Base-by-base conservation (phyloP, 1,140 invertebrate genomes). In the Schlechtendalia chinensis region DNA sequence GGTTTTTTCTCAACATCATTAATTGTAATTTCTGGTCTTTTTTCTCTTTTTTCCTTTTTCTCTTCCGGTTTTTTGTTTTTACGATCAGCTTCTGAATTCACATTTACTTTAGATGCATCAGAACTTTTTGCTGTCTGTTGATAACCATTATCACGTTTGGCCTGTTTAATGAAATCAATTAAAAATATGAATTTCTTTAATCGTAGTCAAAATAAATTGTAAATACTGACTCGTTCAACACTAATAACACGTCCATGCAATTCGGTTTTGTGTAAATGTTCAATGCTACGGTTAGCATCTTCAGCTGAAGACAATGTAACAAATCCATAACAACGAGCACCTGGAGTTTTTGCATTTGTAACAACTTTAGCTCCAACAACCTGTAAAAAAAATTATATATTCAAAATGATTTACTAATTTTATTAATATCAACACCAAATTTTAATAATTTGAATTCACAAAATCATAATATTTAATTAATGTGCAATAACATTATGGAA, bases 311-410 rank as follows among this genome's bases (percentile, higher is more conserved):
- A 91, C 94, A 98, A 97, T 0, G 95, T 97, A 5, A 98, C 94
- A 86, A 96, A 97, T 47, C 96, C 96, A 86, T 96, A 98, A 86
- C 95, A 97, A 74, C 94, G 90, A 24, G 94, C 92, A 27, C 95
- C 95, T 3, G 96, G 95, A 39, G 93, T 94, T 77, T 92, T 89
- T 1, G 96, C 94, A 87, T 96, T 97, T 1, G 95, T 97, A 0
- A 98, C 96, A n/a, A 98, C 93, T 88, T 98, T 98, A 0, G 96
- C 96, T 75, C 94, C 95, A 84, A 96, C 85, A 17, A 90, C 88
- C 88, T 89, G 6, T 8, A 50, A 39, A 1, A 1, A 77, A 58
- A 77, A 75, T 75, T 58, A 22, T 58, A 10, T 39, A 8, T 39
- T 39, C 8, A 39, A 39, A 39, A 39, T 39, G 3, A 39, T 39